phyloP scores from a whole-genome alignment of 1,140 invertebrate genomes.

The Ceratoteleas bidentatus region DNA sequence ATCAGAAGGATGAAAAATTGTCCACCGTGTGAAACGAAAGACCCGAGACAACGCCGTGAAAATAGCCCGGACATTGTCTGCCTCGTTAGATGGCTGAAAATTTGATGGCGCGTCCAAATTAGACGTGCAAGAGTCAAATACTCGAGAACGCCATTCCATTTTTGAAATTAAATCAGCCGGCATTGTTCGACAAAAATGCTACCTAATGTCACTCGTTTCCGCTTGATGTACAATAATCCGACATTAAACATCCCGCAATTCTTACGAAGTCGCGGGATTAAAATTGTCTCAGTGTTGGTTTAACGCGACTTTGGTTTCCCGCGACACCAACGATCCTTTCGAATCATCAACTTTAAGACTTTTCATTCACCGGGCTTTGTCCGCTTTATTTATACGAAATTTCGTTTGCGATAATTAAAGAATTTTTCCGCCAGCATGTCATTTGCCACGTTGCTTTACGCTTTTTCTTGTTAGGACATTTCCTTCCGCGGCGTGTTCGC shows the following conservation, averaged over 20 bases:
- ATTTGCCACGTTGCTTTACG: not conserved
- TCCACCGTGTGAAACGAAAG: not conserved
- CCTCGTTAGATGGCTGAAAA: not conserved
- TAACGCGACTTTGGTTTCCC: too few species aligned
- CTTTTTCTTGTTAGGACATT: not conserved
- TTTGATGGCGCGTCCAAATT: conserved; percentile 1
- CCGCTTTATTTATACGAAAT: not conserved
- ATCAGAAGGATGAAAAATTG: not conserved
- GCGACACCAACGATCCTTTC: not conserved
- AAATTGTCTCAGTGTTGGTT: too few species aligned
- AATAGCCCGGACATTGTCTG: not conserved
- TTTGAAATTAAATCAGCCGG: not conserved
- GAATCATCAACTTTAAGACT: not conserved
- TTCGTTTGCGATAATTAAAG: conserved; percentile 1
- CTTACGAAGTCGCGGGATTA: too few species aligned
- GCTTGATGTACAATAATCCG: too few species aligned
- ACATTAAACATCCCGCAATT: too few species aligned
- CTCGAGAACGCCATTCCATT: too few species aligned
- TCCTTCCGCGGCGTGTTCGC: not conserved
- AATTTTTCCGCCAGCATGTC: not conserved
- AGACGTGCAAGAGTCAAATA: not conserved
- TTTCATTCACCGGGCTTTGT: not conserved
- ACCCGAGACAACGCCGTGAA: not conserved
- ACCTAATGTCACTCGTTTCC: too few species aligned
- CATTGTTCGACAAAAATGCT: too few species aligned